Evolutionary conservation across 1,140 invertebrate species (phyloP).

Genomic region (Diorhabda sublineata): DNA sequence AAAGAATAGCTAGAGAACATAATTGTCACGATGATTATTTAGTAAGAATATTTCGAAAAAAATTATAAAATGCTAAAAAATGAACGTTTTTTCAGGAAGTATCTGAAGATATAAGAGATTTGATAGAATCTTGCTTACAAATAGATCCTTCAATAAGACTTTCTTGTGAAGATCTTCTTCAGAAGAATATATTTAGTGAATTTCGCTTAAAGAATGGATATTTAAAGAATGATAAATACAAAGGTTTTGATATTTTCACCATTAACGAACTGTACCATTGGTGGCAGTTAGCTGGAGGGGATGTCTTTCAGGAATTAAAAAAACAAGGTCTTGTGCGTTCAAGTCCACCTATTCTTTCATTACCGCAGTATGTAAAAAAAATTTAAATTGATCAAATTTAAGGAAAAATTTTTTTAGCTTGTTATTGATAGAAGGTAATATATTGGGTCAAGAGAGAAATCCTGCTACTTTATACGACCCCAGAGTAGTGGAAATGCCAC

Average conservation of each 20-base stretch:
- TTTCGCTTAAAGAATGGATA: conserved; percentile 40
- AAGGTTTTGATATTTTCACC: conserved; percentile 44
- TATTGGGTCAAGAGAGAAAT: conserved; percentile 72
- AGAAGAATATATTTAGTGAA: conserved; percentile 50
- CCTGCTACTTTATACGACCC: conserved; percentile 75
- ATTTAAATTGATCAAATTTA: background rate
- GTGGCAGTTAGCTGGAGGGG: conserved; percentile 93
- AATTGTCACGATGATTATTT: conserved; percentile 63
- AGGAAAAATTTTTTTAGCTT: conserved; percentile 53
- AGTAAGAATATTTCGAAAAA: conserved; percentile 45
- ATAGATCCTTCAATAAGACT: conserved; percentile 61
- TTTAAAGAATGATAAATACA: conserved; percentile 33
- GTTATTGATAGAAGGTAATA: conserved; percentile 73
- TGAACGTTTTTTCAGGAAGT: conserved; percentile 52
- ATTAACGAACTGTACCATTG: conserved; percentile 73
- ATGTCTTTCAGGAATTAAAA: conserved; percentile 84
- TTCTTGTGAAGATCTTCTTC: conserved; percentile 57
- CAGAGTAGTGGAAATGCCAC: conserved; percentile 74
- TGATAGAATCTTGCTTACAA: conserved; percentile 67
- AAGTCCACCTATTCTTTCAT: conserved; percentile 70
- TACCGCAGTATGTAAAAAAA: conserved; percentile 59
- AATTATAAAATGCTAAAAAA: background rate
- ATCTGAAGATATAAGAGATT: conserved; percentile 55
- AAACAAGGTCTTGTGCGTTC: conserved; percentile 85
- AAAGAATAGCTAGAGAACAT: conserved; percentile 73